A percentile compares a stretch with the other conserved stretches of the same genome.
phyloP scores from a whole-genome alignment of 92 coral and sea anemone species.

The Pocillopora meandrina region DNA sequence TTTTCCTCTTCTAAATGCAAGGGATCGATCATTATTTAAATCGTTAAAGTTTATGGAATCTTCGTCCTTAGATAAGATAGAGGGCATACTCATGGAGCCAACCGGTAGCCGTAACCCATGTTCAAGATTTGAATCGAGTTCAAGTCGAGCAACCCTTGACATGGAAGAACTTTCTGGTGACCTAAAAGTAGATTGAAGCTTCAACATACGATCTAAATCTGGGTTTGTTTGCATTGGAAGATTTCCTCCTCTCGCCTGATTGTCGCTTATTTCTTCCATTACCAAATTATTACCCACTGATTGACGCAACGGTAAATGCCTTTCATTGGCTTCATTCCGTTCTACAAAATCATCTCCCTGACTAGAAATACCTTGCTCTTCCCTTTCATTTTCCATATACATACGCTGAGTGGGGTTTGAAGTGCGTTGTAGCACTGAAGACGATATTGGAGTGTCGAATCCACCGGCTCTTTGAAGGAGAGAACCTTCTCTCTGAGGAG shows the following conservation, averaged over 20 bases:
- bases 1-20: constrained; percentile 40
- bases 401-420: constrained; percentile 34
- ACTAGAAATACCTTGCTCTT: constrained; percentile 2
- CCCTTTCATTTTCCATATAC: constrained; percentile 23
- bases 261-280: constrained; percentile 68
- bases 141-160: constrained; percentile 5
- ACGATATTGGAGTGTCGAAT: constrained; percentile 21
- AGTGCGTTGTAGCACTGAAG: constrained; percentile 7
- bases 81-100: constrained; percentile 26
- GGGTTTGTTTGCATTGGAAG: constrained; percentile 44
- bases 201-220: constrained; percentile 30
- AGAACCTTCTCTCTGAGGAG: constrained; percentile 17
- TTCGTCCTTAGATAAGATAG: constrained; percentile 27
- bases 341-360: constrained; percentile 12
- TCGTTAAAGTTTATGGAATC: constrained; percentile 26
- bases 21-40: constrained; percentile 22
- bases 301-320: background rate
- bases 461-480: constrained; percentile 50
- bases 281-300: constrained; percentile 44
- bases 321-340: constrained; percentile 12
- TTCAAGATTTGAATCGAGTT: background rate
- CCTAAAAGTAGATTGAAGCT: constrained; percentile 18
- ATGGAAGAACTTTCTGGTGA: background rate
- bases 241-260: constrained; percentile 62
- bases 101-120: constrained; percentile 21